phyloP scores from a whole-genome alignment of 2,888 invertebrate genomes.

The Campopleginae sp. region DNA sequence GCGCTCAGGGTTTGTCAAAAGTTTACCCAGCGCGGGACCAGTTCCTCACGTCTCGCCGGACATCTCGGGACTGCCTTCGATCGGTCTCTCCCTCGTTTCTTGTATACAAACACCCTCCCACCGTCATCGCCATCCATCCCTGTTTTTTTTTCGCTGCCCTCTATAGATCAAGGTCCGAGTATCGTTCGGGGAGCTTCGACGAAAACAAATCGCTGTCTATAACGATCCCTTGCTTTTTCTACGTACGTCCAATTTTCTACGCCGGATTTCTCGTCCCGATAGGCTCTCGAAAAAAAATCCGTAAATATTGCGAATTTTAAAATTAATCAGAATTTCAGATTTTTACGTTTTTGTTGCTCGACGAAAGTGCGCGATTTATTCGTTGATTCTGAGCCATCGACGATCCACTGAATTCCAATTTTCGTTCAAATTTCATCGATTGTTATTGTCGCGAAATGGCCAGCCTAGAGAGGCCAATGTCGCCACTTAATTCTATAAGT shows the following conservation, averaged over 20 bases:
- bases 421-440: conserved; percentile 28
- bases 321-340: not conserved
- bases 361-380: conserved; percentile 34
- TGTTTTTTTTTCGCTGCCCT: conserved; percentile 4
- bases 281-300: not conserved
- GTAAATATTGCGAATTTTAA: not conserved
- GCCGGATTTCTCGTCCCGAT: not conserved
- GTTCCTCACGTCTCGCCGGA: conserved; percentile 71
- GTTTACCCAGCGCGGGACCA: conserved; percentile 58
- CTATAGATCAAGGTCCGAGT: conserved; percentile 16
- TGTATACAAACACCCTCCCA: conserved; percentile 35
- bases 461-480: conserved; percentile 74
- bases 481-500: conserved; percentile 73
- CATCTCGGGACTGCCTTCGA: conserved; percentile 66
- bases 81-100: conserved; percentile 54
- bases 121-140: conserved; percentile 9
- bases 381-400: not conserved
- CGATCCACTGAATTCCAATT: not conserved
- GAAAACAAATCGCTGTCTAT: not conserved
- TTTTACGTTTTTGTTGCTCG: not conserved
- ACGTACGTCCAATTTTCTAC: not conserved
- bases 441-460: conserved; percentile 71
- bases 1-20: conserved; percentile 58
- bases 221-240: not conserved
- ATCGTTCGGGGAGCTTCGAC: not conserved